Evolutionary conservation across 92 coral and sea anemone species (phyloP), one percentile per base, ranked within the genome.

Genomic region (Umimayanthus kanabou): DNA sequence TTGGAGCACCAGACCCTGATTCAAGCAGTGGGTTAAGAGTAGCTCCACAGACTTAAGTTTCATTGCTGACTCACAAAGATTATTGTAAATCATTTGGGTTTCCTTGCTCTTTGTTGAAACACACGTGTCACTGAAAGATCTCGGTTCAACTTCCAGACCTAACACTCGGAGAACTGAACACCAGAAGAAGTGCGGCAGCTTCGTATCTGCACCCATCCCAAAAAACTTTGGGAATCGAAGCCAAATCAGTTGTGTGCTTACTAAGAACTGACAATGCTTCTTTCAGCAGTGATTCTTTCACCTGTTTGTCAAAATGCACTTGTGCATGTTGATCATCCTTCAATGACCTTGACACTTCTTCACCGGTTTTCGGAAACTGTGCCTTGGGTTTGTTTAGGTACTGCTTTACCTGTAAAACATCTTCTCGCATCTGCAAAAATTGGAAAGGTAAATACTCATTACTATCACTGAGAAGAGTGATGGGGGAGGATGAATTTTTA

Each of bases 181-280:
- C 87, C 87, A 71, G 88, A 72, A 85, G 23, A 64, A 73, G 70
- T 75, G 73, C 74, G 55, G 80, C n/a, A 66, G 70, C 47, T 75
- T 85, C 16, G 61, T 49, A 85, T 85, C 88, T 39, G 88, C 88
- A 39, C 88, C 88, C 82, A 85, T 84, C 7, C 84, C 84, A 50
- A 80, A 80, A 2, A 80, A 53, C 84, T 80, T 77, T 53, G 67
- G 84, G 67, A 80, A 80, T 29, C 18, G 45, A 33, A 42, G 73
- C 85, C 85, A 65, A 33, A 26, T 28, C 28, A 8, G 72, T 66
- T 22, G 72, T 10, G 4, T 66, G 72, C 10, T 22, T 66, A 15
- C 23, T 66, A 28, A 66, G 72, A 10, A 66, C 72, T 22, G 25
- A 66, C 25, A 66, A 66, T 23, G 72, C n/a, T 22, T 66, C 72